Conservation (phyloP, 1,140 invertebrate species). For the Formica exsecta region DNA sequence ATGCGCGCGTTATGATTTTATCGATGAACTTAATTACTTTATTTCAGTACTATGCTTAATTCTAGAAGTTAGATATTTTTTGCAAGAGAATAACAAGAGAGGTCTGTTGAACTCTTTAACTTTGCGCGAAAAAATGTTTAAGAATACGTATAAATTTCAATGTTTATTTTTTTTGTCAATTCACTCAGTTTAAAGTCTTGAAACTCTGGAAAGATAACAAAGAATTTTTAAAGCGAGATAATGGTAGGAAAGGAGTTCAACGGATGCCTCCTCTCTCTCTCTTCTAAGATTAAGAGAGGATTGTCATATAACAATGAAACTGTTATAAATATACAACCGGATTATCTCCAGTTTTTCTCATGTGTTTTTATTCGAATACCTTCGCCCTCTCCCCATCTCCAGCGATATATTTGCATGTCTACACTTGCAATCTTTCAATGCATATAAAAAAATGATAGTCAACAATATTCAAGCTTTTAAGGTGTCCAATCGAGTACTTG, state of each 20-base stretch:
- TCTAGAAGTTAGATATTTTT: not conserved
- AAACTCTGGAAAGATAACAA: not conserved
- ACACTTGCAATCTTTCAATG: not conserved
- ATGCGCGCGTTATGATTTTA: conserved; percentile 8
- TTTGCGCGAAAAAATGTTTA: not conserved
- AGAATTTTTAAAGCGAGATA: not conserved
- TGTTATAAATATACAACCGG: conserved; percentile 4
- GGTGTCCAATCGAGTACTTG: no score
- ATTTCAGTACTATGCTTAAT: not conserved
- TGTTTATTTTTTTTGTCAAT: not conserved
- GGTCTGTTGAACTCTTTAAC: not conserved
- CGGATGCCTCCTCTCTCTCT: not conserved
- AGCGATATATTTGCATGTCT: not conserved
- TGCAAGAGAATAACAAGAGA: not conserved
- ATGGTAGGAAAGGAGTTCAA: not conserved
- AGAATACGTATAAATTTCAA: not conserved
- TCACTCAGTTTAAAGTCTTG: not conserved
- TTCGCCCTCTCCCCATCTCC: not conserved
- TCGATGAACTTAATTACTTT: not conserved
- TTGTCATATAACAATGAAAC: not conserved
- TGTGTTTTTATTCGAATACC: conserved; percentile 26
- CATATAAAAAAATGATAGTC: not conserved
- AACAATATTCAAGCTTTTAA: not conserved
- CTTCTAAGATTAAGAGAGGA: not conserved
- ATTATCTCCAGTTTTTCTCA: not conserved